Evolutionary conservation across 2,113 vertebrate species (phyloP), one percentile per base, ranked within the genome.

Genomic region (Spermophilus dauricus): DNA sequence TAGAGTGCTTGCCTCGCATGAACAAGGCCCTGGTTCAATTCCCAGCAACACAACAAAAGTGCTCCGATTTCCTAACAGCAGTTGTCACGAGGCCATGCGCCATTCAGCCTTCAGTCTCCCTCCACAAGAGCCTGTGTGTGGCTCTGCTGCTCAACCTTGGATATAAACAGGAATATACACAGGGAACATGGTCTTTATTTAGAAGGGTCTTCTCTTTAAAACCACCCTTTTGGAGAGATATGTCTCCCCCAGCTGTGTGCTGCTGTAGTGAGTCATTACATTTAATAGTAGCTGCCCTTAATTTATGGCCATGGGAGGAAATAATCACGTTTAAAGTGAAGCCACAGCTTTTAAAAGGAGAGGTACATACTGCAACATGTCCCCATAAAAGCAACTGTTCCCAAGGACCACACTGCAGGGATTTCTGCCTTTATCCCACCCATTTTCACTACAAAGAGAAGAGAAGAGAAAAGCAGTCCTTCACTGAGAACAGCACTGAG

Each of bases 221-320:
- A 80, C 65, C 48, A 48, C 22, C 13, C 28, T 91, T 86, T 51
- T 30, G 48, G 51, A 96, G 80, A 89, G 73, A 37, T 37, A 65
- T 58, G 51, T 86, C 92, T 82, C 78, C 82, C 82, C 96, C 94
- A 95, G 96, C 93, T 95, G 83, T 86, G 45, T 58, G 37, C 86
- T 83, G 77, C 82, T 82, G 34, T 42, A 77, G 95, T 89, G 89
- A 94, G 84, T 94, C 96, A 97, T 95, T 97, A 95, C 91, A 96
- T 73, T 53, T 76, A 95, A 96, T 87, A 89, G 83, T 65, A 69
- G 42, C 42, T 51, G 13, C 45, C 45, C 51, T 91, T 93, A 84
- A 97, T 96, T 95, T 94, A 95, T 18, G 48, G 70, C 20, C 80
- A 81, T 86, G n/a, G 34, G 76, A 84, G 86, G 78, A 87, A 94